Base-by-base conservation (phyloP, 1,140 invertebrate genomes). In the Drosophila burlai region DNA sequence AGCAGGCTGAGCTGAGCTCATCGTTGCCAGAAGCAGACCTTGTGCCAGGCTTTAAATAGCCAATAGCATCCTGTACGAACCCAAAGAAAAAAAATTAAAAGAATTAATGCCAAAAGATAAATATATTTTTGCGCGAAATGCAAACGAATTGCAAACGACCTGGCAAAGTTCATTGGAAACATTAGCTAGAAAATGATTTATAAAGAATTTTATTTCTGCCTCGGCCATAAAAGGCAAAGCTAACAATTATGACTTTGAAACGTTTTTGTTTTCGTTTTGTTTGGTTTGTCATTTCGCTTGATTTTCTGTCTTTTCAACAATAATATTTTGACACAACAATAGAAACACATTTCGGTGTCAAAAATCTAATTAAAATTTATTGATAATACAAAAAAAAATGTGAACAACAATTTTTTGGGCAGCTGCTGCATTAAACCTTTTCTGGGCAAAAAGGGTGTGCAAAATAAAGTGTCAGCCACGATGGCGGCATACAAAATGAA, bases 161-260 rank as follows among this genome's bases (percentile, higher is more conserved):
- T 68, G 83, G 62, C 83, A 72, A 75, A 89, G 84, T 89, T 89
- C 85, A 76, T 72, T 81, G 84, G 84, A 89, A 85, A 49, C 75
- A 72, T 59, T 50, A 68, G 73, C 81, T 75, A 81, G 74, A 62
- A 60, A 83, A 84, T 84, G 73, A 89, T 79, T 89, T 89, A 89
- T 89, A 78, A 76, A 81, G 85, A 89, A 89, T 84, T 54, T 31
- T 46, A 21, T 76, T 64, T 66, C 31, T 58, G 49, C 10, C 26
- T 38, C 54, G 62, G 45, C 84, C 69, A 79, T 69, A 89, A 84
- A 89, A 76, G 78, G 81, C 81, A 72, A 79, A 81, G 78, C 77
- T 81, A 81, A 84, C 80, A 84, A 89, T 87, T 83, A 83, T 87
- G 80, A 89, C 68, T 80, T 74, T 77, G 65, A 81, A 74, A 64